Conservation (phyloP, 2,797 vertebrate genomes). For the Stomatorhinus walkeri region DNA sequence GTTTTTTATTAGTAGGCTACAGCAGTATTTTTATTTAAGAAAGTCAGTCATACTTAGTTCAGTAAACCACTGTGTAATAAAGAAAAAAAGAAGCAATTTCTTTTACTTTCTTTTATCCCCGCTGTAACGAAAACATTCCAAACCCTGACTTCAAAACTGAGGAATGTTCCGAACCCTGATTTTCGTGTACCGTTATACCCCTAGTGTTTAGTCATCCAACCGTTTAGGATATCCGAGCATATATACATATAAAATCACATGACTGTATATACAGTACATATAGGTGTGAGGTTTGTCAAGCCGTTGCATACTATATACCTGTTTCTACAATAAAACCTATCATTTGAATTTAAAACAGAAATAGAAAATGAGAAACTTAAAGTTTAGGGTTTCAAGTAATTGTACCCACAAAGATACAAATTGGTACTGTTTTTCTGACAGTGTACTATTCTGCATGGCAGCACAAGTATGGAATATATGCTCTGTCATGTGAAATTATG, state of each 20-base stretch:
- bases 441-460: neutral
- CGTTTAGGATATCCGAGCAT: neutral
- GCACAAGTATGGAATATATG: neutral
- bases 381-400: neutral
- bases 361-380: neutral
- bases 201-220: neutral
- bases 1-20: neutral
- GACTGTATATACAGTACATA: neutral
- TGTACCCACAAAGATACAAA: neutral
- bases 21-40: neutral
- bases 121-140: neutral
- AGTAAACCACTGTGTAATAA: neutral
- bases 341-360: neutral
- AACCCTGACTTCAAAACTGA: neutral
- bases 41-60: neutral
- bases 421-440: neutral
- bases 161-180: neutral
- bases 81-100: neutral
- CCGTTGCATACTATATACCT: neutral
- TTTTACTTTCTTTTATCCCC: neutral
- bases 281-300: neutral
- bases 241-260: neutral
- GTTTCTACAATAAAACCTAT: neutral
- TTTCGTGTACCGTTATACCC: neutral
- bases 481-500: neutral